phyloP scores from a whole-genome alignment of 2,797 vertebrate species.

The Lophius americanus region DNA sequence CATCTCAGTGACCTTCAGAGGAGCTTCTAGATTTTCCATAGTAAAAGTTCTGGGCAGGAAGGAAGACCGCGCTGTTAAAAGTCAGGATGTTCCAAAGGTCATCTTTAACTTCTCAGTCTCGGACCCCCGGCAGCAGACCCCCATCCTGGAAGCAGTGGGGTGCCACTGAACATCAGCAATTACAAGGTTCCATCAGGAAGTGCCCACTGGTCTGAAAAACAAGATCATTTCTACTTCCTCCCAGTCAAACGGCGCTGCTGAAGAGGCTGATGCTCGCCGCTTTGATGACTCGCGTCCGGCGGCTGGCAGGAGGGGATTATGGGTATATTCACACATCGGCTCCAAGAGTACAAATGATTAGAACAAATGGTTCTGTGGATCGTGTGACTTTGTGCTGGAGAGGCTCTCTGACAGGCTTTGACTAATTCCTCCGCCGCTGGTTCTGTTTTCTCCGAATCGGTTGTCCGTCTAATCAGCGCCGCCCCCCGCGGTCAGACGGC shows the following conservation, averaged over 20 bases:
- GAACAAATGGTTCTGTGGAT: constrained; percentile 19
- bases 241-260: constrained; percentile 45
- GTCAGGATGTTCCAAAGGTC: too few relatives aligned
- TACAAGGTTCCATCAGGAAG: constrained; percentile 65
- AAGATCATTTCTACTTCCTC: constrained; percentile 29
- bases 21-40: too few relatives aligned
- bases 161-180: constrained; percentile 67
- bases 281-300: constrained; percentile 26
- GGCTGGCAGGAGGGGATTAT: constrained; percentile 40
- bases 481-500: not conserved
- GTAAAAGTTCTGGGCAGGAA: not conserved
- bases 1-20: too few relatives aligned
- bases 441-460: constrained; percentile 50
- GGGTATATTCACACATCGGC: constrained; percentile 41
- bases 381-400: constrained; percentile 21
- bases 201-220: constrained; percentile 66
- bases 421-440: constrained; percentile 31
- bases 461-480: constrained; percentile 27
- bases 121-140: too few relatives aligned
- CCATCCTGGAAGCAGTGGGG: constrained; percentile 41
- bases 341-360: constrained; percentile 37
- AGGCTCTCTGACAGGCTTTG: constrained; percentile 39
- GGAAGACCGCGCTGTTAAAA: not conserved
- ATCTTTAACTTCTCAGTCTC: too few relatives aligned
- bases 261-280: constrained; percentile 29